These are phyloP conservation scores for Cataglyphis albicans DNA, from an alignment of 2,888 invertebrate species.

Conservation along the genomic window DNA sequence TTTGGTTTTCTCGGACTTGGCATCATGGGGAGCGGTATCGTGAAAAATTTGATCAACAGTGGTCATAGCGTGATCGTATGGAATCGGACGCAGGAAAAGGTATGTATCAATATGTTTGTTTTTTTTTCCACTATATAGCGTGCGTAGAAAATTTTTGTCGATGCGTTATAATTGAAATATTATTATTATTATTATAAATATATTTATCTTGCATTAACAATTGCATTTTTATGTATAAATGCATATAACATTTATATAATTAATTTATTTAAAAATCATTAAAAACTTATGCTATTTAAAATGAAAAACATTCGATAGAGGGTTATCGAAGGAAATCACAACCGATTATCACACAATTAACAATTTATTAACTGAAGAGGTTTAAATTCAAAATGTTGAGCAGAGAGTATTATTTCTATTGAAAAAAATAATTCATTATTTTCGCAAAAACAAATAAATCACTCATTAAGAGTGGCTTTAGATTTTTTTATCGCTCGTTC, in stretches of 20 bases:
- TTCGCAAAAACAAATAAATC: slow-evolving; percentile 7
- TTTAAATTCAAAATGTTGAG: slow-evolving; percentile 39
- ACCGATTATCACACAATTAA: slow-evolving; percentile 6
- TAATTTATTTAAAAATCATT: not conserved
- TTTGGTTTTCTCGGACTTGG: slow-evolving; percentile 98
- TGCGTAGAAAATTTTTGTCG: not conserved
- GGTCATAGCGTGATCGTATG: slow-evolving; percentile 97
- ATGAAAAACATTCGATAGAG: not conserved
- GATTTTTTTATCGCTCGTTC: slow-evolving; percentile 19
- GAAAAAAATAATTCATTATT: slow-evolving; percentile 30
- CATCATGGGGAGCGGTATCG: slow-evolving; percentile 97
- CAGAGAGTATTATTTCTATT: slow-evolving; percentile 11
- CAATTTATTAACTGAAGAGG: slow-evolving; percentile 5
- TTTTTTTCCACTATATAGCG: not conserved
- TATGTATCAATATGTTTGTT: slow-evolving; percentile 86
- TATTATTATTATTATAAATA: slow-evolving; percentile 9
- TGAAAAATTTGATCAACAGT: slow-evolving; percentile 97
- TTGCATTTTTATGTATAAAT: not conserved
- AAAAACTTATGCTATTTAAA: not conserved
- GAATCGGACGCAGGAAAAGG: slow-evolving; percentile 97
- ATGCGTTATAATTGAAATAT: not conserved
- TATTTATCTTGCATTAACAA: not conserved
- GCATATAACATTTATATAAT: not conserved
- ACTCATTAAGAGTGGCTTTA: slow-evolving; percentile 8
- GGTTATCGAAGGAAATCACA: not conserved